Base-by-base conservation (phyloP, 2,888 invertebrate species). In the Thereva nobilitata region DNA sequence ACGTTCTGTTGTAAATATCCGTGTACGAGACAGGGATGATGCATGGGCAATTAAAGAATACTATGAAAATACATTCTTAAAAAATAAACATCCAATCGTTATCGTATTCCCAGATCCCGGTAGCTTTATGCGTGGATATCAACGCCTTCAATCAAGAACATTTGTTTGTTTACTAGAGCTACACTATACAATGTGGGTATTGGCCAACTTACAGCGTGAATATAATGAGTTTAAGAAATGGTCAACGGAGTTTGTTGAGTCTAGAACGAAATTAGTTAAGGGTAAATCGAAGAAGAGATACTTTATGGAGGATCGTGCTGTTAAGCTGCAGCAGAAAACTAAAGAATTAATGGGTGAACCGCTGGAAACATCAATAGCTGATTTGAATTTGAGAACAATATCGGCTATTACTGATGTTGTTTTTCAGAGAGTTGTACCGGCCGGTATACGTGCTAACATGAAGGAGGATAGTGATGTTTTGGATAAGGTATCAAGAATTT, bases 1-100 rank as follows among this genome's bases (percentile, higher is more conserved):
- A 12, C 67, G 72, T n/a, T 4, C n/a, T 4, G 50, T 23, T 4
- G 61, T 52, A 3, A 71, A 71, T 67, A 61, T 81, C 54, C 75
- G 80, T 0, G 70, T 75, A 9, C 74, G 79, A 2, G 77, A 77
- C 50, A 76, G 76, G 41, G 79, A 79, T 40, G 78, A 80, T 61
- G 80, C 79, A 2, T 78, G 76, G 76, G 78, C 77, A 10, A 78
- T 81, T 9, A 78, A 77, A n/a, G 64, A 75, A 4, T 81, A 74
- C 57, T 80, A 78, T 70, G 77, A 80, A 45, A 73, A 79, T 35
- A 72, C 75, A 0, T 80, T 78, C 56, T 67, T 75, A 44, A 69
- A 72, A n/a, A 76, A 77, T 50, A 66, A 73, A n/a, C 77, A 77
- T 66, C 76, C 76, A 0, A 75, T 76, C 4, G 45, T 78, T 1